Evolutionary conservation across 2,797 vertebrate genomes (phyloP).

Genomic region (Catharus ustulatus): DNA sequence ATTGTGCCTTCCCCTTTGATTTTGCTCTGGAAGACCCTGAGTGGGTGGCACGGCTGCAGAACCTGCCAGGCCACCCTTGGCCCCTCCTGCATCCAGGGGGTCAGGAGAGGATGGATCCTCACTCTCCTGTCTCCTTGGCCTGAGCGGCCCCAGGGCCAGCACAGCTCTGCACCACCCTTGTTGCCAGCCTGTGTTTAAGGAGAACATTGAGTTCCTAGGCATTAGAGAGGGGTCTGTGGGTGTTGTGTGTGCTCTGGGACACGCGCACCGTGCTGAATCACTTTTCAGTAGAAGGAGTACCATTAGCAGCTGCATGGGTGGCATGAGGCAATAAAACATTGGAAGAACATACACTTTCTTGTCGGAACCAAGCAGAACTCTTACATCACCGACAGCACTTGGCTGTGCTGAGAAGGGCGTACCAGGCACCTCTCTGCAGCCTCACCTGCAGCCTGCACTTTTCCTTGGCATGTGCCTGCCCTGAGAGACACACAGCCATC

Average conservation of each 20-base stretch:
- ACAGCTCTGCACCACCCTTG: not conserved
- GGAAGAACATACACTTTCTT: not conserved
- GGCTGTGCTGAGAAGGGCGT: not conserved
- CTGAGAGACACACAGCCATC: rapidly evolving
- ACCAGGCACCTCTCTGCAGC: not conserved
- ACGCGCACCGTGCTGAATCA: not conserved
- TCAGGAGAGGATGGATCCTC: not conserved
- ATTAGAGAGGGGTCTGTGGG: not conserved
- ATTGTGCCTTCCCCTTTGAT: not conserved
- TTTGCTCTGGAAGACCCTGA: not conserved
- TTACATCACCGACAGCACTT: not conserved
- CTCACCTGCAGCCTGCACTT: not conserved
- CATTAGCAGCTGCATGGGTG: not conserved
- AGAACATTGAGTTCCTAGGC: not conserved
- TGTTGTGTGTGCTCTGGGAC: not conserved
- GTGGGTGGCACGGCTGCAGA: not conserved
- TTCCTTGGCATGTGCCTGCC: not conserved
- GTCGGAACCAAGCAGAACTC: not conserved
- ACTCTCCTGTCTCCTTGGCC: not conserved
- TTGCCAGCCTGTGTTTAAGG: not conserved
- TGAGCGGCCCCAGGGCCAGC: not conserved
- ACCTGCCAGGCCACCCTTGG: too few species aligned
- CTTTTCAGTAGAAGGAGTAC: not conserved
- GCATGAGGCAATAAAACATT: not conserved
- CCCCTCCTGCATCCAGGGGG: not conserved